Percentiles rank a stretch among this genome's conserved stretches.
phyloP scores from a whole-genome alignment of 92 coral and sea anemone genomes.

The Plumapathes pennacea region DNA sequence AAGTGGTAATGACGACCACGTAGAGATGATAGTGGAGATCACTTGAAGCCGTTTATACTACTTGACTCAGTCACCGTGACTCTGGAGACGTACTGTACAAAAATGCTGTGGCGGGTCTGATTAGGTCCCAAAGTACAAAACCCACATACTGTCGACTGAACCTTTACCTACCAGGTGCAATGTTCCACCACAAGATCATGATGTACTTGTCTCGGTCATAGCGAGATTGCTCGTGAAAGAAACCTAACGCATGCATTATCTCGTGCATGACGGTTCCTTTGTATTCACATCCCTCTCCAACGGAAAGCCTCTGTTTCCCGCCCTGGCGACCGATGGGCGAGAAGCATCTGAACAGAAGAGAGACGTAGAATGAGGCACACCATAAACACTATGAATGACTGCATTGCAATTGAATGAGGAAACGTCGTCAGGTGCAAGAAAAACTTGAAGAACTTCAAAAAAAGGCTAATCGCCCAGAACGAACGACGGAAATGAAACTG shows the following conservation, averaged over 20 bases:
- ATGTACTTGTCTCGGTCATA: constrained; percentile 72
- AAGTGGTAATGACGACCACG: too few species aligned
- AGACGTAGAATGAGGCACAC: too few species aligned
- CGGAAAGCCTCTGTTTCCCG: constrained; percentile 77
- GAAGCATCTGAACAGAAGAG: constrained; percentile 71
- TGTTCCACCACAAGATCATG: constrained; percentile 88
- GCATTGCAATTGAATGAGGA: background rate
- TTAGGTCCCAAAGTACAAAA: too few species aligned
- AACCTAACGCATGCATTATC: constrained; percentile 86
- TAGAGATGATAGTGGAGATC: too few species aligned
- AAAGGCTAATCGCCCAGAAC: background rate
- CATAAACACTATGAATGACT: background rate
- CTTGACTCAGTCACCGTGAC: too few species aligned
- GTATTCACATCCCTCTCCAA: constrained; percentile 88
- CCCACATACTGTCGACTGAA: too few species aligned
- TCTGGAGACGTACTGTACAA: too few species aligned
- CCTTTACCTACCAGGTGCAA: constrained; percentile 60
- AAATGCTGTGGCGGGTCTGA: too few species aligned
- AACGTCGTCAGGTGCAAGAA: too few species aligned
- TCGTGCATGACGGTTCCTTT: constrained; percentile 85
- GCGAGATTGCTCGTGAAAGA: constrained; percentile 91
- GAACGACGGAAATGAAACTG: background rate
- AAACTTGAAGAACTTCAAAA: too few species aligned
- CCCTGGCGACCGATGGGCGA: constrained; percentile 93
- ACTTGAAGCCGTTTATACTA: too few species aligned